Percentiles rank a stretch among this genome's conserved stretches.
These are phyloP conservation scores for Cylindroiulus punctatus DNA, from an alignment of 2,888 invertebrate genomes.

Conservation along the genomic window DNA sequence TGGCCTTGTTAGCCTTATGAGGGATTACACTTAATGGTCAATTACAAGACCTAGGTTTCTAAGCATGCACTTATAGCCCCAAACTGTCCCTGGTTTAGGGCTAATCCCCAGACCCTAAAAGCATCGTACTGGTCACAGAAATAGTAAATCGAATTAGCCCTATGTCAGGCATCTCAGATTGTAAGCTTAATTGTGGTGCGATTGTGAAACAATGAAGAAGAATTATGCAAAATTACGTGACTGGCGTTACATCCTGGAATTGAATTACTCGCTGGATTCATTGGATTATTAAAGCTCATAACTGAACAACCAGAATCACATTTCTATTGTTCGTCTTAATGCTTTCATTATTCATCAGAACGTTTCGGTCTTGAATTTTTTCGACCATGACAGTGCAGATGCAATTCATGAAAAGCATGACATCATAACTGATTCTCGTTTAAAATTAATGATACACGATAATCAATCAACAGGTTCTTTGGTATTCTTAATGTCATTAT, in stretches of 20 bases:
- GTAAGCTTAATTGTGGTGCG: neutral
- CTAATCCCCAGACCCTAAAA: neutral
- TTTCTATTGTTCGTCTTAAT: slow-evolving; percentile 26
- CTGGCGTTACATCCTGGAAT: neutral
- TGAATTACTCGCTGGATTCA: neutral
- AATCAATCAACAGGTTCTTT: neutral
- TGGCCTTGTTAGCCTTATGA: slow-evolving; percentile 9
- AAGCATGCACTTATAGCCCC: neutral
- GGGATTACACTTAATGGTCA: neutral
- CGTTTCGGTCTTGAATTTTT: neutral
- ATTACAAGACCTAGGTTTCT: slow-evolving; percentile 15
- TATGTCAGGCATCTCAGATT: neutral
- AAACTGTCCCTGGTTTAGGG: neutral
- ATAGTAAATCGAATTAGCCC: neutral
- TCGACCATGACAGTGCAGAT: neutral
- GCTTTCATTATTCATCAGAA: neutral
- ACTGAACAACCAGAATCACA: neutral
- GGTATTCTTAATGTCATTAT: neutral
- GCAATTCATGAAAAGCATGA: neutral
- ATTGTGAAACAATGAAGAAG: neutral
- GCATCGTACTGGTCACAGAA: neutral
- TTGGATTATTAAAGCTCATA: too few species aligned
- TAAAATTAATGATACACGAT: neutral
- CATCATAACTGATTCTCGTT: neutral
- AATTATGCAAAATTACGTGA: neutral